phyloP scores from a whole-genome alignment of 2,888 invertebrate genomes.

The Thymelicus sylvestris region DNA sequence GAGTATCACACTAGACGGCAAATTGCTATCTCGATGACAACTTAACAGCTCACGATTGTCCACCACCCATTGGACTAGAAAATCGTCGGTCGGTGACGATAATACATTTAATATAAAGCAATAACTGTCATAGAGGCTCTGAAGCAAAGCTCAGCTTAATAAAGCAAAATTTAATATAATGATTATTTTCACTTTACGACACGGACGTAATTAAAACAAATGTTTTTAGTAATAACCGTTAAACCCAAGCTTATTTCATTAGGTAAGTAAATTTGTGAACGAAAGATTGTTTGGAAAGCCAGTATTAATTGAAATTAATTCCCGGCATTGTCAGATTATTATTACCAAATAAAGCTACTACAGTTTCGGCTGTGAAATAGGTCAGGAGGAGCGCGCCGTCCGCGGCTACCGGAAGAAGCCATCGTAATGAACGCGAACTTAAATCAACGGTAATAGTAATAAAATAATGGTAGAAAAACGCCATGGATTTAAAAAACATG shows the following conservation, averaged over 20 bases:
- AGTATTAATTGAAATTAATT: conserved; percentile 33
- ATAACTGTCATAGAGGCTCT: background rate
- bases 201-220: conserved; percentile 33
- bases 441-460: background rate
- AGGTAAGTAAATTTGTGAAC: conserved; percentile 12
- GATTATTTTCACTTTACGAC: conserved; percentile 33
- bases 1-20: too few relatives aligned
- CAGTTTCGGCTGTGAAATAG: background rate
- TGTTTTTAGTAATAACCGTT: conserved; percentile 31
- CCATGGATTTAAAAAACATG: background rate
- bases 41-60: too few relatives aligned
- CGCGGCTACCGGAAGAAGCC: background rate
- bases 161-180: conserved; percentile 25
- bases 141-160: conserved; percentile 13
- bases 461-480: too few relatives aligned
- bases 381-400: background rate
- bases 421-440: background rate
- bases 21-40: too few relatives aligned
- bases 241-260: conserved; percentile 26
- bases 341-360: conserved; percentile 7
- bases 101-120: background rate
- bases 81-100: too few relatives aligned
- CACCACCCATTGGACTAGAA: too few relatives aligned
- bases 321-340: conserved; percentile 19
- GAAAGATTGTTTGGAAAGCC: conserved; percentile 30